phyloP scores from a whole-genome alignment of 1,140 invertebrate genomes.

The Drosophila murphyi region DNA sequence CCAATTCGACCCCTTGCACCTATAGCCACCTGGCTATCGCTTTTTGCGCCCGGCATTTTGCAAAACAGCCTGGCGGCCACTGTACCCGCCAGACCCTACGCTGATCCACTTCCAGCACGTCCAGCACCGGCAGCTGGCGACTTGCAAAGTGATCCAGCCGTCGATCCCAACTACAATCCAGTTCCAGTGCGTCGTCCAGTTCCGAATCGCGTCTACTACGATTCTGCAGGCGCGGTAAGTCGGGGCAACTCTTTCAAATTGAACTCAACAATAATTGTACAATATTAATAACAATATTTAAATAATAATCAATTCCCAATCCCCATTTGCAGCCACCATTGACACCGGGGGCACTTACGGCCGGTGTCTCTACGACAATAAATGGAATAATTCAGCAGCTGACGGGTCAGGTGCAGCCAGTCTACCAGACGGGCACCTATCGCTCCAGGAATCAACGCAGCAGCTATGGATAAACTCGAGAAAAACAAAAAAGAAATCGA shows the following conservation, averaged over 20 bases:
- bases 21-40: constrained; percentile 68
- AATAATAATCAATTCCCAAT: no score
- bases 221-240: constrained; percentile 78
- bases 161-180: constrained; percentile 70
- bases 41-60: constrained; percentile 76
- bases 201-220: constrained; percentile 77
- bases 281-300: no score
- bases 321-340: constrained; percentile 56
- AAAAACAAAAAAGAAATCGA: constrained; percentile 5
- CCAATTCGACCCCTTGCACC: constrained; percentile 66
- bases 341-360: constrained; percentile 74
- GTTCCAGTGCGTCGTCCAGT: constrained; percentile 65
- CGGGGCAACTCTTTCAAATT: background rate
- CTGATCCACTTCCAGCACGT: constrained; percentile 40
- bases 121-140: constrained; percentile 40
- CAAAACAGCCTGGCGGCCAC: constrained; percentile 63
- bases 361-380: constrained; percentile 73
- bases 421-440: constrained; percentile 70
- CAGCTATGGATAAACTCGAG: constrained; percentile 53
- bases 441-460: constrained; percentile 47
- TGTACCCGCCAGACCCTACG: constrained; percentile 39
- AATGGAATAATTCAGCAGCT: constrained; percentile 81
- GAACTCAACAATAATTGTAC: background rate
- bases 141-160: constrained; percentile 71
- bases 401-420: constrained; percentile 79